These are phyloP conservation scores for Cyclura pinguis DNA, from an alignment of 2,797 vertebrate species.

Conservation along the genomic window DNA sequence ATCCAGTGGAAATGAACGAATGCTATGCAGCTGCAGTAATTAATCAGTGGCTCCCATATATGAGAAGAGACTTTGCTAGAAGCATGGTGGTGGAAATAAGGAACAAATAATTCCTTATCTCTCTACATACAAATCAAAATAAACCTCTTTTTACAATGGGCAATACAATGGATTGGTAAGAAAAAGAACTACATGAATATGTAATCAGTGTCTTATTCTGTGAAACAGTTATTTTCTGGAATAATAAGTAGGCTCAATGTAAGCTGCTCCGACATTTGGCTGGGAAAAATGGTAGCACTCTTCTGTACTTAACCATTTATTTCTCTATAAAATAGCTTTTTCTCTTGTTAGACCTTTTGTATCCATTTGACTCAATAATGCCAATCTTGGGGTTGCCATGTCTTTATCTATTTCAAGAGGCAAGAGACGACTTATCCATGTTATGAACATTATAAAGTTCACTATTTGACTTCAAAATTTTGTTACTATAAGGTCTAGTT, in stretches of 20 bases:
- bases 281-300: not conserved
- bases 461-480: constrained; percentile 21
- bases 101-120: not conserved
- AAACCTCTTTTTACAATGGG: not conserved
- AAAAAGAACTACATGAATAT: not conserved
- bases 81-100: not conserved
- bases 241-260: not conserved
- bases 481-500: constrained; percentile 20
- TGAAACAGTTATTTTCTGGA: not conserved
- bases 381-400: not conserved
- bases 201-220: not conserved
- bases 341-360: not conserved
- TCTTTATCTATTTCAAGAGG: not conserved
- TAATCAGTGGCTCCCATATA: not conserved
- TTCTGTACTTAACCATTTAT: not conserved
- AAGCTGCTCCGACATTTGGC: not conserved
- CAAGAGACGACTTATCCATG: constrained; percentile 10
- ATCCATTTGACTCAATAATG: not conserved
- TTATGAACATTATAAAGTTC: not conserved
- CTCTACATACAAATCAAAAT: not conserved
- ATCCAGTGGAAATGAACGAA: not conserved
- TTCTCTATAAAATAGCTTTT: constrained; percentile 6
- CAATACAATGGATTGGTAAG: not conserved
- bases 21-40: not conserved
- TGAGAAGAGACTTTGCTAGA: not conserved